Base-by-base conservation (phyloP, 2,113 vertebrate species). In the Oryzias curvinotus region DNA sequence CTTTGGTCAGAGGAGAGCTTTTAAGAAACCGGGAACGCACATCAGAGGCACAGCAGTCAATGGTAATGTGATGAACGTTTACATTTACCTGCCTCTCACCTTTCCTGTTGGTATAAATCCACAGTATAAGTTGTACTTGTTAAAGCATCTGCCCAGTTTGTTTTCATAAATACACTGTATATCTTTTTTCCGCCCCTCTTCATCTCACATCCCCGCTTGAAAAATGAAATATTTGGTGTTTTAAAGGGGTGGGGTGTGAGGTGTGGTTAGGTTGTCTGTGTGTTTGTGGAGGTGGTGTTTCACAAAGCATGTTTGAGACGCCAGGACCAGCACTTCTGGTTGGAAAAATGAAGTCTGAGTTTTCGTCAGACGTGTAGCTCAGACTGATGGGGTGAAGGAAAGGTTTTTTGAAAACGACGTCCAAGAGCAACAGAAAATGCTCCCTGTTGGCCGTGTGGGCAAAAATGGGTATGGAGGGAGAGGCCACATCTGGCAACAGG, bases 81-180 rank as follows among this genome's bases (percentile, higher is more conserved):
- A 73, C 84, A 82, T 87, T 91, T 80, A 91, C 89, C 85, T 90
- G 87, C 84, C 75, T 90, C 86, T 91, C 85, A 91, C 86, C 88
- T 90, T 90, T 87, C 81, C 71, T 83, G 85, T 87, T 81, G 78
- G 60, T 69, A 57, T 75, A 66, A 59, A 74, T 52, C 69, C 75
- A 71, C 80, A 59, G 54, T 85, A 76, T 73, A 68, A 81, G 77
- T 74, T 60, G 57, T 62, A 50, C 82, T 83, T 68, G 65, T 88
- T 68, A 82, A 81, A 73, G 62, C 64, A 26, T 50, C 41, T 42
- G 52, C 60, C 51, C 71, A 78, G 86, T 87, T 88, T 86, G 80
- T 86, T 91, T 90, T 82, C 59, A 85, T 83, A 83, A 89, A 83
- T 76, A 77, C 19, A 69, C 68, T 63, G 52, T 62, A 73, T 84